Evolutionary conservation across 2,797 vertebrate genomes (phyloP), one percentile per base, ranked within the genome.

Genomic region (Oreonectes daqikongensis): DNA sequence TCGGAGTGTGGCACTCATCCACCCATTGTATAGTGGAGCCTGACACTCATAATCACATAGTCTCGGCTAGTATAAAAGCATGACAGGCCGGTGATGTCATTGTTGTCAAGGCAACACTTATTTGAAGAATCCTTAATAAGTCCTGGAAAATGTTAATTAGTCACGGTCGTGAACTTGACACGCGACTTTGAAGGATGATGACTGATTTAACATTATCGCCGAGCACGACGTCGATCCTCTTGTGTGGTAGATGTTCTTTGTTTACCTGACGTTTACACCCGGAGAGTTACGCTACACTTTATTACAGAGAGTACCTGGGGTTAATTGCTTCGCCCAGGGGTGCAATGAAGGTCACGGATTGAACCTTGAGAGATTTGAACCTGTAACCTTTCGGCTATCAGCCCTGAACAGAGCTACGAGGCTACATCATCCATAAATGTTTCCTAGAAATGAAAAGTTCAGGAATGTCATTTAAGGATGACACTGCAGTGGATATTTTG

Each of bases 1-100:
- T 89, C 88, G 89, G 86, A 86, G 82, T 32, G 67, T 81, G 86
- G 86, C 84, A 78, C 81, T 67, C 79, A 75, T 75, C 82, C 78
- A 76, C 79, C 81, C 82, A 87, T 85, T 77, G 80, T 89, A 82
- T 81, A 83, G 79, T 85, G 82, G 80, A 76, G 85, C 73, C 80
- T 85, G 84, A 85, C 84, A 85, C 80, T 83, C 69, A 77, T 84
- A 85, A 85, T 85, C 80, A 85, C 72, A 85, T 71, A 82, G 80
- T 84, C 81, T 65, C 60, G 24, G 68, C 78, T 63, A 52, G 35
- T 40, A 77, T 70, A 72, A 59, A 77, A 61, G 63, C 28, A 60
- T 79, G 24, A 40, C 57, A 75, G 50, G 70, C 69, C 22, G 1
- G 30, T 79, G 79, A 84, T 79, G 83, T 72, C 78, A 77, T 64